These are phyloP conservation scores for Notodonta ziczac DNA, from an alignment of 2,888 invertebrate species.

Conservation along the genomic window DNA sequence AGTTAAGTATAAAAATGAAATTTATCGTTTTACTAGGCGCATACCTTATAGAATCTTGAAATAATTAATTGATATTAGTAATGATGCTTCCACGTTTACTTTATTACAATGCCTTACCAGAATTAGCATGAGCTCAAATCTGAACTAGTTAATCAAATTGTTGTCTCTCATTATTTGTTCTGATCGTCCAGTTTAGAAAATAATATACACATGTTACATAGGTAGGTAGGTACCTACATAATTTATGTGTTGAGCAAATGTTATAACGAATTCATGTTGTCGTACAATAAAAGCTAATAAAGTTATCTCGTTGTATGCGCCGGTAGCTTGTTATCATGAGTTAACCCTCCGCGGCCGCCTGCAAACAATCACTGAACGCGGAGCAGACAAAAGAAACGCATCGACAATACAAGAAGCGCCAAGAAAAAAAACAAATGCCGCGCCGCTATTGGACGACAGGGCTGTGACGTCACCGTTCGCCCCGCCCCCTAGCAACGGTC, in stretches of 20 bases:
- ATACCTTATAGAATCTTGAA: no score
- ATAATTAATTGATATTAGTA: no score
- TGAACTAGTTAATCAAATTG: no score
- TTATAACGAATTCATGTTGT: neutral
- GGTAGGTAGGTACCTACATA: no score
- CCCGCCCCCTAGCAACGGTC: constrained; percentile 83
- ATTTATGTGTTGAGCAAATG: neutral
- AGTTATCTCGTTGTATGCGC: constrained; percentile 37
- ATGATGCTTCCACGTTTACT: no score
- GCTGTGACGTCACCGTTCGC: constrained; percentile 72
- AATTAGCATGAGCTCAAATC: no score
- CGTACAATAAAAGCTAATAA: constrained; percentile 3
- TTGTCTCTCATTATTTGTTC: no score
- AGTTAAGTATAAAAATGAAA: no score
- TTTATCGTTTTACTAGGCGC: no score
- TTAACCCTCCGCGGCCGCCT: constrained; percentile 53
- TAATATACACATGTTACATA: no score
- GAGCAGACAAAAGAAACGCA: constrained; percentile 66
- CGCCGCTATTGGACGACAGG: constrained; percentile 65
- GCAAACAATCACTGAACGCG: constrained; percentile 59
- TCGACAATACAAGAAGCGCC: constrained; percentile 64
- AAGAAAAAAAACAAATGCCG: constrained; percentile 65
- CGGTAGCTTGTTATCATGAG: constrained; percentile 60
- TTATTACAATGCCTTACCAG: no score
- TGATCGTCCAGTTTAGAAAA: no score